phyloP scores from a whole-genome alignment of 1,140 invertebrate genomes.

The Aphelinus atriplicis region DNA sequence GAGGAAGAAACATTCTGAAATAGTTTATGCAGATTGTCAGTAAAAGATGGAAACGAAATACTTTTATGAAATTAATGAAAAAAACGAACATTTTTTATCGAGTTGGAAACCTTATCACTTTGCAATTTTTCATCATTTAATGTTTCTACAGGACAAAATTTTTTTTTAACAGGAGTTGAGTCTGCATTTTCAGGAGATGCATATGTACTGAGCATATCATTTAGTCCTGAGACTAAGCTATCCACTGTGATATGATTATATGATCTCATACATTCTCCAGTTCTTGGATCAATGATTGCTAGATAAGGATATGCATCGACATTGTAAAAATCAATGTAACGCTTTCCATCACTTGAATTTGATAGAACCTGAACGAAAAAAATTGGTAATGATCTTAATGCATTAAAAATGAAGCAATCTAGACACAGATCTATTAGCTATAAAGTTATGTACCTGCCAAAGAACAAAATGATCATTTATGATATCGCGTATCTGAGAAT shows the following conservation, averaged over 20 bases:
- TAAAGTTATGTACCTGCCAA: slow-evolving; percentile 75
- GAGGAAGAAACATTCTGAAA: slow-evolving; percentile 38
- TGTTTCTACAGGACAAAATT: neutral
- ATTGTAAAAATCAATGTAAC: slow-evolving; percentile 79
- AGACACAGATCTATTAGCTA: neutral
- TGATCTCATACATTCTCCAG: slow-evolving; percentile 73
- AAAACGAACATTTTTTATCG: slow-evolving; percentile 26
- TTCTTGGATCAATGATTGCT: slow-evolving; percentile 80
- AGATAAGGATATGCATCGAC: slow-evolving; percentile 76
- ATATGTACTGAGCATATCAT: slow-evolving; percentile 62
- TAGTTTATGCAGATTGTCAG: neutral
- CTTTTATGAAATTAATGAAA: neutral
- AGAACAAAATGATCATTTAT: slow-evolving; percentile 80
- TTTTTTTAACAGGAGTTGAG: slow-evolving; percentile 32
- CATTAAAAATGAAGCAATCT: too few species aligned
- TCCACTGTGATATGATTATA: slow-evolving; percentile 68
- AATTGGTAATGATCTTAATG: too few species aligned
- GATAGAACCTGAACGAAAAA: slow-evolving; percentile 70
- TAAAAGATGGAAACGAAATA: too few species aligned
- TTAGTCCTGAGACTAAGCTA: slow-evolving; percentile 58
- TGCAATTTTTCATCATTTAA: slow-evolving; percentile 24
- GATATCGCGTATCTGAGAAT: slow-evolving; percentile 73
- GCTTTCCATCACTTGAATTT: slow-evolving; percentile 74
- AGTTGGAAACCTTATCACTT: slow-evolving; percentile 40
- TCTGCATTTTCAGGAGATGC: slow-evolving; percentile 61